Percentiles rank a stretch among this genome's conserved stretches.
phyloP scores from a whole-genome alignment of 2,113 vertebrate genomes.

The Paracyprichromis sp. region DNA sequence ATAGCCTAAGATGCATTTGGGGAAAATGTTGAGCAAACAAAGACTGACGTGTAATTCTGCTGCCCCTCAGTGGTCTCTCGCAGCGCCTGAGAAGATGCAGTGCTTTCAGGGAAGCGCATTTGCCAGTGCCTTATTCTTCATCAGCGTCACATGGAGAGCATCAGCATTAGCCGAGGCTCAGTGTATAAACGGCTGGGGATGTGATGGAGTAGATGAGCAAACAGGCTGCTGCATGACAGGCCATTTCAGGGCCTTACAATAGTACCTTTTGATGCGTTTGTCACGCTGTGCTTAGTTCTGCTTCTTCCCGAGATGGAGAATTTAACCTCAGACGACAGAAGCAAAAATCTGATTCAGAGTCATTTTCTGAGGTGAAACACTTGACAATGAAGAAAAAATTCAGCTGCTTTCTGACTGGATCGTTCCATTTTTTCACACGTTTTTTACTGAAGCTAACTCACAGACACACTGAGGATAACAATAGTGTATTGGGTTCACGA shows the following conservation, averaged over 20 bases:
- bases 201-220: constrained; percentile 30
- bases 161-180: constrained; percentile 35
- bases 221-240: constrained; percentile 11
- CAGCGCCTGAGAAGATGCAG: background rate
- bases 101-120: background rate
- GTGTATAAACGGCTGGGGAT: constrained; percentile 2
- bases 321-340: constrained; percentile 6
- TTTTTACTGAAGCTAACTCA: background rate
- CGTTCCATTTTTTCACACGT: background rate
- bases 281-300: constrained; percentile 29
- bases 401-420: background rate
- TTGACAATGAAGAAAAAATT: background rate
- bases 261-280: background rate
- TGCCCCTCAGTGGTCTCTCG: constrained; percentile 55
- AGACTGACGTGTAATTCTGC: constrained; percentile 38
- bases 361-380: constrained; percentile 2
- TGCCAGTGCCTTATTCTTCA: background rate
- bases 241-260: background rate
- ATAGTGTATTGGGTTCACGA: background rate
- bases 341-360: background rate
- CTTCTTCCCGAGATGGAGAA: constrained; percentile 11
- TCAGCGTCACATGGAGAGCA: constrained; percentile 19
- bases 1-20: constrained; percentile 6
- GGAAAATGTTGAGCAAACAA: background rate
- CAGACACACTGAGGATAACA: background rate